Percentiles rank a stretch among this genome's conserved stretches.
phyloP scores from a whole-genome alignment of 2,113 vertebrate genomes.

The Scopus umbretta region DNA sequence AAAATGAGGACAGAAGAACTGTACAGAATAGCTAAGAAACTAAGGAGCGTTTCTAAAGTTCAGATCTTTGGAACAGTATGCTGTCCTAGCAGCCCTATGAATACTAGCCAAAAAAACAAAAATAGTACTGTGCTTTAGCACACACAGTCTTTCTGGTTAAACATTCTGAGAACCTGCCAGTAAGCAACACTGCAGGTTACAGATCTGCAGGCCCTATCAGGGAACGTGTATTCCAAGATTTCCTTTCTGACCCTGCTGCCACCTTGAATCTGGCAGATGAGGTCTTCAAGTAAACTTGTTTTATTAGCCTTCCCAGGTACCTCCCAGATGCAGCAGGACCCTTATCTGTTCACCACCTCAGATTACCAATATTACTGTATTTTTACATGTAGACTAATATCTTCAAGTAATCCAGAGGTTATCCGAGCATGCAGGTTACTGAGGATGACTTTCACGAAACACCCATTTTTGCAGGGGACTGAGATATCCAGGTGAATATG shows the following conservation, averaged over 20 bases:
- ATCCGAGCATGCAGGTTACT: neutral
- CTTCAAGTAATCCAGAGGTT: neutral
- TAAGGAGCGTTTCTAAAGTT: neutral
- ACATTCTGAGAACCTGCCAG: neutral
- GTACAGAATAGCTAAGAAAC: neutral
- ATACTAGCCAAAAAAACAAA: neutral
- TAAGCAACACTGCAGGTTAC: neutral
- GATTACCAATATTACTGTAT: neutral
- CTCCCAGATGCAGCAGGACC: neutral
- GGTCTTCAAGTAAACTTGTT: neutral
- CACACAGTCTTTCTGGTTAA: neutral
- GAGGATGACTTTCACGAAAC: neutral
- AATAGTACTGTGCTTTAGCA: neutral
- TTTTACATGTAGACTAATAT: neutral
- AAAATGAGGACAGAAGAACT: neutral
- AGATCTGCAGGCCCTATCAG: neutral
- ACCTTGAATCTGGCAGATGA: neutral
- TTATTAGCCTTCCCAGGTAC: neutral
- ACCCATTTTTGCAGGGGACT: neutral
- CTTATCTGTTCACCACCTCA: neutral
- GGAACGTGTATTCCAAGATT: neutral
- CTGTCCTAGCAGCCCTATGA: neutral
- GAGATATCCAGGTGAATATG: neutral
- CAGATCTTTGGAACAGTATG: too few relatives aligned
- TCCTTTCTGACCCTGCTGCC: neutral